Evolutionary conservation across 2,113 vertebrate species (phyloP).

Genomic region (Hippopotamus amphibius): DNA sequence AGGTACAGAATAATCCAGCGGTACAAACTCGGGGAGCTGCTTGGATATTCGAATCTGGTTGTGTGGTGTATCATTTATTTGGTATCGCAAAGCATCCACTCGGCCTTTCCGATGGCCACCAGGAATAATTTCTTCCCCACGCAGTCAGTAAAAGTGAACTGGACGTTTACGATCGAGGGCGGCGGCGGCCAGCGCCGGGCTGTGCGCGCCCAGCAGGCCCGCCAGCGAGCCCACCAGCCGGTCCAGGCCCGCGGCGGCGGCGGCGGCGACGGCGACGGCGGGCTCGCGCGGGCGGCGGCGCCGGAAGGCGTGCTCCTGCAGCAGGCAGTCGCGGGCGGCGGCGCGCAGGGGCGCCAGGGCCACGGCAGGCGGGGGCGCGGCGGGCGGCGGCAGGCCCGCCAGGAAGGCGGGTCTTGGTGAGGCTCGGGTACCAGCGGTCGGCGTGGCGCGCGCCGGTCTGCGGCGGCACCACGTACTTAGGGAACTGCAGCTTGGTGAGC

Average conservation of each 20-base stretch:
- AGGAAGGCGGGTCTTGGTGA: constrained; percentile 94
- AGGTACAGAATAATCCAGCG: constrained; percentile 88
- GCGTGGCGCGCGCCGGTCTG: constrained; percentile 92
- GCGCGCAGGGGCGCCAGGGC: constrained; percentile 84
- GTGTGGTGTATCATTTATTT: constrained; percentile 94
- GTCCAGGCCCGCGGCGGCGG: no score
- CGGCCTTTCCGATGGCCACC: constrained; percentile 90
- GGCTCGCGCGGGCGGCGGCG: constrained; percentile 66
- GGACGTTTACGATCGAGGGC: constrained; percentile 88
- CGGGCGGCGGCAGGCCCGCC: constrained; percentile 87
- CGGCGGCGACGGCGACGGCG: no score
- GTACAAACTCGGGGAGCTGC: constrained; percentile 93
- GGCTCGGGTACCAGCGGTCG: constrained; percentile 95
- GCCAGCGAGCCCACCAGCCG: no score
- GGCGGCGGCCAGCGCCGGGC: no score
- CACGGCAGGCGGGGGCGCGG: fast-evolving
- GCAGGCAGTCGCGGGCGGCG: constrained; percentile 85
- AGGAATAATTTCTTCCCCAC: constrained; percentile 91
- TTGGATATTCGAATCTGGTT: constrained; percentile 93
- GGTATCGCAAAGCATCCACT: constrained; percentile 93
- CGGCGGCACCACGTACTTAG: constrained; percentile 93
- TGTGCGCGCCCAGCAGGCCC: no score
- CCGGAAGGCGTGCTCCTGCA: constrained; percentile 91
- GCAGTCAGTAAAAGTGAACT: constrained; percentile 95
- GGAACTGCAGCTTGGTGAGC: constrained; percentile 89